Percentiles rank a stretch among this genome's conserved stretches.
These are phyloP conservation scores for Drosophila testacea DNA, from an alignment of 2,888 invertebrate species.

Conservation along the genomic window DNA sequence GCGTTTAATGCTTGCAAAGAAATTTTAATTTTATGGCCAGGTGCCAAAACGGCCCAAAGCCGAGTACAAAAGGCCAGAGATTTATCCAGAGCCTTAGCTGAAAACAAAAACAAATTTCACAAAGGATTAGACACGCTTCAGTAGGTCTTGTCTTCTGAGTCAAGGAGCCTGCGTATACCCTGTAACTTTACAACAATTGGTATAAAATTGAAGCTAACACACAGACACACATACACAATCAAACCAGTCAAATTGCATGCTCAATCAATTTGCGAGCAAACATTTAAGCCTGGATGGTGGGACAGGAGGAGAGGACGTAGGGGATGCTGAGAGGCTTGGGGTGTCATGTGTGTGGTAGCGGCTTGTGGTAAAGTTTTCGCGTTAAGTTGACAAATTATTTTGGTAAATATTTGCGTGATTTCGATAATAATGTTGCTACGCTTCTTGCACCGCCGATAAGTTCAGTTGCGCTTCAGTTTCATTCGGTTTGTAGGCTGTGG, in stretches of 20 bases:
- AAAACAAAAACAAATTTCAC: slow-evolving; percentile 63
- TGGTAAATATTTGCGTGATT: slow-evolving; percentile 79
- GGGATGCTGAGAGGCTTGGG: slow-evolving; percentile 1
- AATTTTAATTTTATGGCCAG: slow-evolving; percentile 81
- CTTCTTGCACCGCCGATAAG: slow-evolving; percentile 28
- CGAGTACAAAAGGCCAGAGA: slow-evolving; percentile 20
- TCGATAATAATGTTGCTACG: slow-evolving; percentile 66
- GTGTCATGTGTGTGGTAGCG: slow-evolving; percentile 23
- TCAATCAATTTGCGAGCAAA: slow-evolving; percentile 52
- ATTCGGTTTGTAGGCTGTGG: slow-evolving; percentile 56
- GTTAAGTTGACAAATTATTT: slow-evolving; percentile 80
- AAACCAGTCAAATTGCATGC: slow-evolving; percentile 47
- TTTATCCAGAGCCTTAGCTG: slow-evolving; percentile 27
- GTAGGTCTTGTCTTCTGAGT: slow-evolving; percentile 28
- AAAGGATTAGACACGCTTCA: slow-evolving; percentile 69
- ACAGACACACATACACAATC: background rate
- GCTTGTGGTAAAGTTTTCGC: slow-evolving; percentile 62
- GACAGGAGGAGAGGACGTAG: background rate
- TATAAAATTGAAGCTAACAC: slow-evolving; percentile 2
- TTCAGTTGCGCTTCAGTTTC: slow-evolving; percentile 26
- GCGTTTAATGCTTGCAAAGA: slow-evolving; percentile 81
- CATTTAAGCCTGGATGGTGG: slow-evolving; percentile 16
- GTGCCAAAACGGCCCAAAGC: slow-evolving; percentile 56
- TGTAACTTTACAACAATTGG: slow-evolving; percentile 20
- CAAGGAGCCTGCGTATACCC: background rate